A percentile compares a stretch with the other conserved stretches of the same genome.
These are phyloP conservation scores for Diprion similis DNA, from an alignment of 1,140 invertebrate species.

Conservation along the genomic window DNA sequence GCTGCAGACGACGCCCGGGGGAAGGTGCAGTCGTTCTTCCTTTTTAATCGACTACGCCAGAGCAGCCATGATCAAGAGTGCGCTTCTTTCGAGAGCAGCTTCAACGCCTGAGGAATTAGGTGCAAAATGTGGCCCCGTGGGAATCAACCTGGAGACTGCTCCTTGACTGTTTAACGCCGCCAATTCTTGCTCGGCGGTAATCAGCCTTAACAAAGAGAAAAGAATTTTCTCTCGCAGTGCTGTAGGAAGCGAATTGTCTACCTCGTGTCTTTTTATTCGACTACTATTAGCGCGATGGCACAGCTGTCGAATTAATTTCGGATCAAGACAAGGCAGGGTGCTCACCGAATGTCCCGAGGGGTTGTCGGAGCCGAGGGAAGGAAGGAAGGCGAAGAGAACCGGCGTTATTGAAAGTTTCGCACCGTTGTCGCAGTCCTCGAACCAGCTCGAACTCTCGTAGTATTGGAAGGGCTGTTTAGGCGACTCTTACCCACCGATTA, in stretches of 20 bases:
- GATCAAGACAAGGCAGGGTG: neutral
- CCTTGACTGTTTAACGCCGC: neutral
- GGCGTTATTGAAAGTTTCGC: slow-evolving; percentile 1
- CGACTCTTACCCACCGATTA: neutral
- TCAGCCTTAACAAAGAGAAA: neutral
- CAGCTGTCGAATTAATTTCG: slow-evolving; percentile 7
- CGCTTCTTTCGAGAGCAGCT: neutral
- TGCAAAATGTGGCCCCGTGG: neutral
- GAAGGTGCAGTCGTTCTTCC: neutral
- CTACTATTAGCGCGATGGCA: neutral
- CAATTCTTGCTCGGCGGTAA: neutral
- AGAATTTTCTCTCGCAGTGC: neutral
- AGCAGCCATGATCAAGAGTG: neutral
- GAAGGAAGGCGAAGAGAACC: neutral
- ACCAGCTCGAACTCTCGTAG: neutral
- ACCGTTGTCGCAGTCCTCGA: neutral
- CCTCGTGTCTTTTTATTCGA: neutral
- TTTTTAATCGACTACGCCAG: neutral
- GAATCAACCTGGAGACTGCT: neutral
- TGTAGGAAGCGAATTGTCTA: neutral
- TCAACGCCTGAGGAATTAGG: neutral
- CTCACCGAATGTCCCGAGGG: neutral
- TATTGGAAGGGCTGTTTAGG: neutral
- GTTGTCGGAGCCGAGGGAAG: neutral
- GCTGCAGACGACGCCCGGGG: too few relatives aligned